phyloP scores from a whole-genome alignment of 2,888 invertebrate genomes.

The Mantis religiosa region DNA sequence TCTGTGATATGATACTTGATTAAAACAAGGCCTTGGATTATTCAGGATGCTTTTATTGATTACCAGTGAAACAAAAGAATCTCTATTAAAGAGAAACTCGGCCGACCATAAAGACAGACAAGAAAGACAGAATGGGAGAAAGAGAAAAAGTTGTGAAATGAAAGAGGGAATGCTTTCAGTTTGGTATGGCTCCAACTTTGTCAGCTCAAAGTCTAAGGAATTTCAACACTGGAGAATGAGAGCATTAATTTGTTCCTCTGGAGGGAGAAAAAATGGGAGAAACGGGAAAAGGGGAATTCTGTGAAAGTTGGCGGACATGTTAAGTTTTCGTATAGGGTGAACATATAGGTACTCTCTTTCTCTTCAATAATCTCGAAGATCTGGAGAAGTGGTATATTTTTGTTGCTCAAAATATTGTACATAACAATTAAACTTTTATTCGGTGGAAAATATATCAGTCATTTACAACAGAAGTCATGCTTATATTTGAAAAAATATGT shows the following conservation, averaged over 20 bases:
- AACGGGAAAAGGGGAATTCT: background rate
- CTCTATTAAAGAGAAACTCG: background rate
- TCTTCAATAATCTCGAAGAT: background rate
- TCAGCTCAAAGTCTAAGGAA: background rate
- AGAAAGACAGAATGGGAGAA: background rate
- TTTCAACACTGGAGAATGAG: background rate
- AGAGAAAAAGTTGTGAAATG: background rate
- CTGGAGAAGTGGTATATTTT: background rate
- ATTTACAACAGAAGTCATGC: too few species aligned
- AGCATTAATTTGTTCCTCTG: background rate
- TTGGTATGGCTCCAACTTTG: constrained; percentile 1
- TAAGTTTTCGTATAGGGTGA: background rate
- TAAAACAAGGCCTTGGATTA: background rate
- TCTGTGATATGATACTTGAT: background rate
- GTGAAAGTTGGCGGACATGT: background rate
- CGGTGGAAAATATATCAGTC: too few species aligned
- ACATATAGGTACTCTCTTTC: background rate
- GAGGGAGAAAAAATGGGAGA: background rate
- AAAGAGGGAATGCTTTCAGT: background rate
- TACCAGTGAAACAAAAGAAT: background rate
- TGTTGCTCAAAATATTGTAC: too few species aligned
- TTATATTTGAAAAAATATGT: too few species aligned
- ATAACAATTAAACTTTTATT: too few species aligned
- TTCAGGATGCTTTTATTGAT: background rate
- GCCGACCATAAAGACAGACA: background rate